Evolutionary conservation across 2,888 invertebrate genomes (phyloP), one percentile per base, ranked within the genome.

Genomic region (Griposia aprilina): DNA sequence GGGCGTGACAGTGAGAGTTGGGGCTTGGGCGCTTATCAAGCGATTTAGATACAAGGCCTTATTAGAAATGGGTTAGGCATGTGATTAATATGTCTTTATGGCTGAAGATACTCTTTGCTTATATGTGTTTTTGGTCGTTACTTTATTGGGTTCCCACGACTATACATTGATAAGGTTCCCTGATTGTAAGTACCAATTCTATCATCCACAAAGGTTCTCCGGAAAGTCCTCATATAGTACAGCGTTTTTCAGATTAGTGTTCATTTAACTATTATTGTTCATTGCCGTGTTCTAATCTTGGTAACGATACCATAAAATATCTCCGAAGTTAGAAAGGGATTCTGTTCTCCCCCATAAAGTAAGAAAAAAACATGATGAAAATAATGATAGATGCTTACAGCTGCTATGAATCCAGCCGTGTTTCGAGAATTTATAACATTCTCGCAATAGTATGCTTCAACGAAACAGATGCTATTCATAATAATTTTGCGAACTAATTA

Each of bases 1-100:
- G 48, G 72, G 66, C 15, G 57, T 45, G 74, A 78, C 78, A 85
- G 69, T 48, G 59, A 84, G 74, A 84, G 84, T 81, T 41, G 26
- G 30, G 23, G 2, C 50, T 5, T 66, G 66, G 11, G 15, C 23
- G 48, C 55, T 84, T 84, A 80, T 80, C 72, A 62, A 17, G 26
- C n/a, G 45, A 70, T 70, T 73, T 45, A 57, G 68, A 65, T 52
- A 52, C 69, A 76, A 62, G 62, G 71, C 7, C 68, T 55, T 72
- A 63, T 30, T 48, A 68, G 36, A 76, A 84, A 62, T 83, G 41
- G 71, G 62, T 82, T 63, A 74, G 7, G 23, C 17, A 52, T 62
- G 55, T 78, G 65, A 81, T 62, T 60, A 48, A 55, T 80, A 41
- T 6, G 23, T 62, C 26, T 36, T 17, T 23, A 26, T 36, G 71